Evolutionary conservation across 1,140 invertebrate species (phyloP).

Genomic region (Lepidurus arcticus): DNA sequence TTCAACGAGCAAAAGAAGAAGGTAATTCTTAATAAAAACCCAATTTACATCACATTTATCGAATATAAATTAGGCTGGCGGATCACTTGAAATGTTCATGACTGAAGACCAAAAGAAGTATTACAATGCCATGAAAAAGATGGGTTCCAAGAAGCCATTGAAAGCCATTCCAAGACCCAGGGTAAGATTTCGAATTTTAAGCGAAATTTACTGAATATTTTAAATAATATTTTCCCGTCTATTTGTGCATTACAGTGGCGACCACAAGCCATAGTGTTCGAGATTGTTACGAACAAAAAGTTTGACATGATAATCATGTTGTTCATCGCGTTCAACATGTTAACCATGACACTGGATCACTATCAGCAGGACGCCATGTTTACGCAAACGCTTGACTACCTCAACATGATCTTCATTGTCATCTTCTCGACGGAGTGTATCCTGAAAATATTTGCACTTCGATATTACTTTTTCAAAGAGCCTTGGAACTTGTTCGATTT

Average conservation of each 20-base stretch:
- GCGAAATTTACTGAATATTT: conserved; percentile 29
- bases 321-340: conserved; percentile 97
- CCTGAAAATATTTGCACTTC: conserved; percentile 92
- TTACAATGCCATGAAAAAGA: conserved; percentile 99
- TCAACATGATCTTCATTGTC: conserved; percentile 96
- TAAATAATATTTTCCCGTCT: conserved; percentile 38
- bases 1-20: conserved; percentile 99
- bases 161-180: conserved; percentile 95
- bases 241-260: conserved; percentile 64
- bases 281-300: conserved; percentile 95
- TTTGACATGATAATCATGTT: conserved; percentile 99
- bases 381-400: conserved; percentile 73
- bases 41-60: background rate
- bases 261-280: conserved; percentile 91
- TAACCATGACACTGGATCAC: conserved; percentile 96
- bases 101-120: conserved; percentile 99
- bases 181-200: conserved; percentile 53
- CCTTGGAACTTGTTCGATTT: conserved; percentile 99
- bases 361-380: conserved; percentile 80
- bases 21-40: conserved; percentile 38
- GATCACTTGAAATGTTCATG: conserved; percentile 99
- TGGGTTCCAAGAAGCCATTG: conserved; percentile 95
- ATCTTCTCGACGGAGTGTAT: conserved; percentile 97
- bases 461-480: conserved; percentile 97
- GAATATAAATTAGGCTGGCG: conserved; percentile 61